Conservation (phyloP, 2,113 vertebrate genomes). For the Lathamus discolor region DNA sequence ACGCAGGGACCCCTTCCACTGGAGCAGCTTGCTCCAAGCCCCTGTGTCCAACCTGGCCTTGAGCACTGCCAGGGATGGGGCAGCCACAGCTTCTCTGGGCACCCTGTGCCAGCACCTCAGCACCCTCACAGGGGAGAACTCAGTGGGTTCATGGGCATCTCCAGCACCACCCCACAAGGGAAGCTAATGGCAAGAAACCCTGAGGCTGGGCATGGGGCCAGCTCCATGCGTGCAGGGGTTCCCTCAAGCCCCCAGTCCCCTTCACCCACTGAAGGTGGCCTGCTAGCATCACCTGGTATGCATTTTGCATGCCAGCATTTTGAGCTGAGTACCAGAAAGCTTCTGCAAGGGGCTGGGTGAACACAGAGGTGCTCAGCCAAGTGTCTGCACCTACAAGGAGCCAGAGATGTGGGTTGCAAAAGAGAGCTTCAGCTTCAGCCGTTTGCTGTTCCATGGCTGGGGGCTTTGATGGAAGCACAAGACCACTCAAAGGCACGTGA, state of each 20-base stretch:
- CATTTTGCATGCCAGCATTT: not conserved
- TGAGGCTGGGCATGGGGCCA: not conserved
- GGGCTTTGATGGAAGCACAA: not conserved
- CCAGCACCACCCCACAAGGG: not conserved
- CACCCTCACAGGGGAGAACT: not conserved
- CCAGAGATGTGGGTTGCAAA: not conserved
- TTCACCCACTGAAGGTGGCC: not conserved
- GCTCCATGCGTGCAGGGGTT: not conserved
- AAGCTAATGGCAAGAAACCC: not conserved
- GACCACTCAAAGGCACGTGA: not conserved
- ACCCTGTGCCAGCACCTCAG: not conserved
- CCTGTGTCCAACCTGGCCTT: too few species aligned
- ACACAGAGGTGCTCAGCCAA: not conserved
- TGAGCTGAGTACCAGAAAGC: not conserved
- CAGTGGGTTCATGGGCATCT: fast-evolving
- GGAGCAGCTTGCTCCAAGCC: too few species aligned
- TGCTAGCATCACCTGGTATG: not conserved
- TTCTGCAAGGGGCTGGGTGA: not conserved
- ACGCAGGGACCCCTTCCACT: too few species aligned
- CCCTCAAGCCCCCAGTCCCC: not conserved
- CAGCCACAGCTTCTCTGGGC: not conserved
- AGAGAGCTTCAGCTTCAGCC: not conserved
- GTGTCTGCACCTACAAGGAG: not conserved
- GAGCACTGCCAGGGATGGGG: not conserved
- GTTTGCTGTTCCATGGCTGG: not conserved